Percentiles rank a stretch among this genome's conserved stretches.
Evolutionary conservation across 2,113 vertebrate genomes (phyloP).

Genomic region (Pandion haliaetus): DNA sequence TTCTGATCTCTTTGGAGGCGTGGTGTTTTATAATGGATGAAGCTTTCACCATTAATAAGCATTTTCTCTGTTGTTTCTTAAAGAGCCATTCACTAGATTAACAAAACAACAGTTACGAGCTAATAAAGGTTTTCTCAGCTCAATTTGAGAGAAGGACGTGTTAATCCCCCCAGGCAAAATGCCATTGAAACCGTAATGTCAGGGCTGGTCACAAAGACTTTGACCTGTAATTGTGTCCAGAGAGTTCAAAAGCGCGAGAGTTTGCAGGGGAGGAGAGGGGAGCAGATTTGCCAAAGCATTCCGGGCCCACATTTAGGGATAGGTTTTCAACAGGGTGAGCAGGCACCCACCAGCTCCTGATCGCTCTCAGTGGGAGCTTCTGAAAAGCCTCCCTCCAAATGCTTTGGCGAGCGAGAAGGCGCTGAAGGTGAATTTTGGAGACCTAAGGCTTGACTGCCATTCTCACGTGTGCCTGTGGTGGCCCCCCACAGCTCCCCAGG

Average conservation of each 20-base stretch:
- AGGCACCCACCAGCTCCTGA: neutral
- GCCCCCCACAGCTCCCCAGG: neutral
- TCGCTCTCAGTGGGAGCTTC: neutral
- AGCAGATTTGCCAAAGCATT: neutral
- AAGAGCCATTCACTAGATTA: slow-evolving; percentile 66
- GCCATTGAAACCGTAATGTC: slow-evolving; percentile 23
- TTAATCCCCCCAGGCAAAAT: slow-evolving; percentile 60
- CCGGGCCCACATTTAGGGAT: neutral
- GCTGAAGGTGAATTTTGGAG: neutral
- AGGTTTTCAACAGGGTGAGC: neutral
- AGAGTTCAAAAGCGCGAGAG: slow-evolving; percentile 34
- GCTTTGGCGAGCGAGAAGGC: neutral
- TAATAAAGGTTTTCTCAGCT: slow-evolving; percentile 54
- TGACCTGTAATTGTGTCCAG: slow-evolving; percentile 59
- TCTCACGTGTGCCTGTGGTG: neutral
- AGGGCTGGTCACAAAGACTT: slow-evolving; percentile 41
- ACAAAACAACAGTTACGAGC: slow-evolving; percentile 62
- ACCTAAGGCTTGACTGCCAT: neutral
- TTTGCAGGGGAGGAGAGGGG: neutral
- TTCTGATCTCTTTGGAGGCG: slow-evolving; percentile 56
- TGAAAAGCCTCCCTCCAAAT: neutral
- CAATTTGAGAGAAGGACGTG: slow-evolving; percentile 12
- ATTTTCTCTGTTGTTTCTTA: slow-evolving; percentile 68
- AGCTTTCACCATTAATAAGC: slow-evolving; percentile 62
- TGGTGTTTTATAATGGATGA: slow-evolving; percentile 51